Evolutionary conservation across 2,888 invertebrate species (phyloP), one percentile per base, ranked within the genome.

Genomic region (Lingula anatina): DNA sequence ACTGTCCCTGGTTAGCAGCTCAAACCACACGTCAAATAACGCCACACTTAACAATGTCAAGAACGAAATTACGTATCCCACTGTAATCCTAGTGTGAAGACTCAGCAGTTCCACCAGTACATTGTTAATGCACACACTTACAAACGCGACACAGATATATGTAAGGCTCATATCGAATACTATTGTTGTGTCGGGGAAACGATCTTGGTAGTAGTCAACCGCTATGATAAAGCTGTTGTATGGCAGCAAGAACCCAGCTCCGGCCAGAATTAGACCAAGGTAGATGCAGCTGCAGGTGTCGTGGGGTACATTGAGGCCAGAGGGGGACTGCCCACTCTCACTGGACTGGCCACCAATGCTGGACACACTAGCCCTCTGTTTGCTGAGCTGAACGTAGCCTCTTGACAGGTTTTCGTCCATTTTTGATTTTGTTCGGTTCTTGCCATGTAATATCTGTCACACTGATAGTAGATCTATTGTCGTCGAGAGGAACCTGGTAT

Each of bases 211-310:
- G 78, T 90, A 93, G 78, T 93, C 93, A 63, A 90, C 90, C 7
- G 93, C 92, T 79, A 91, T 90, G 71, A 93, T 90, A 76, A 93
- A 93, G 73, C 91, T 91, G 83, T 92, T 92, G 78, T 91, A 93
- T 9, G 93, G 93, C 54, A 93, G 81, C 44, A 93, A 82, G 73
- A 93, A 93, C 39, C 92, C 92, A 59, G 89, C 86, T 18, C 93
- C 93, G 26, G 91, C 90, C 49, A 91, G 81, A 47, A 91, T 82
- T 54, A 93, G 81, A 0, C 87, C 84, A 54, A 86, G 68, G 70
- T 88, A 89, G 52, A 89, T 85, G 46, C 84, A 82, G 75, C 86
- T 85, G 75, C 83, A 85, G 9, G 53, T 49, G 47, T 60, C 57
- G 9, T 48, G 41, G 9, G 57, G 56, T 4, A 57, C 20, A 7